phyloP scores from a whole-genome alignment of 2,797 vertebrate genomes.

The Acanthopagrus latus region DNA sequence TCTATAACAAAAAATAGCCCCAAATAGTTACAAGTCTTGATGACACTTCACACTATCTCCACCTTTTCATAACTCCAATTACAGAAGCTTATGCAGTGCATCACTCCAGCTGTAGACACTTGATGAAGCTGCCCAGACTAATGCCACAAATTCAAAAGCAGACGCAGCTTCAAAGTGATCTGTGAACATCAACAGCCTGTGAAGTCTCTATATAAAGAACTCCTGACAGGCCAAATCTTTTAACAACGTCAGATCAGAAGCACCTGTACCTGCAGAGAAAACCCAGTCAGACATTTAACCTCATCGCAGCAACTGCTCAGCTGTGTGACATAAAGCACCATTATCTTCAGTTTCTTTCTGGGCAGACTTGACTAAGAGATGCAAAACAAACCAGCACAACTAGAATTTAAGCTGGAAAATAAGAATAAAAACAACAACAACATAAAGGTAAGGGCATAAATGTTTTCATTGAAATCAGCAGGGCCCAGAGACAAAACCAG shows the following conservation, averaged over 20 bases:
- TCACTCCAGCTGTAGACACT: not conserved
- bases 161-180: not conserved
- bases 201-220: conserved; percentile 2
- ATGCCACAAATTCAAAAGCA: not conserved
- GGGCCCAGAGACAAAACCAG: not conserved
- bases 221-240: not conserved
- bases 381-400: not conserved
- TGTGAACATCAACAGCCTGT: not conserved
- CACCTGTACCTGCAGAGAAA: not conserved
- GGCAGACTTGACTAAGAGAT: not conserved
- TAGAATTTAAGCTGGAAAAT: not conserved
- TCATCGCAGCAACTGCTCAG: conserved; percentile 3
- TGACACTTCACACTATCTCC: not conserved
- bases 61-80: not conserved
- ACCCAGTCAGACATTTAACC: conserved; percentile 1
- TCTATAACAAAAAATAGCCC: no score
- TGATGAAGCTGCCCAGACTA: not conserved
- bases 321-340: not conserved
- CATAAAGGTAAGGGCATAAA: not conserved
- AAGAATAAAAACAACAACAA: not conserved
- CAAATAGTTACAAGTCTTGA: not conserved
- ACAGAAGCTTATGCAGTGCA: conserved; percentile 6
- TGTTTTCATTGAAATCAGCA: no score
- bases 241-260: conserved; percentile 7
- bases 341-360: not conserved